Evolutionary conservation across 2,888 invertebrate species (phyloP), one percentile per base, ranked within the genome.

Genomic region (Nycteola revayana): DNA sequence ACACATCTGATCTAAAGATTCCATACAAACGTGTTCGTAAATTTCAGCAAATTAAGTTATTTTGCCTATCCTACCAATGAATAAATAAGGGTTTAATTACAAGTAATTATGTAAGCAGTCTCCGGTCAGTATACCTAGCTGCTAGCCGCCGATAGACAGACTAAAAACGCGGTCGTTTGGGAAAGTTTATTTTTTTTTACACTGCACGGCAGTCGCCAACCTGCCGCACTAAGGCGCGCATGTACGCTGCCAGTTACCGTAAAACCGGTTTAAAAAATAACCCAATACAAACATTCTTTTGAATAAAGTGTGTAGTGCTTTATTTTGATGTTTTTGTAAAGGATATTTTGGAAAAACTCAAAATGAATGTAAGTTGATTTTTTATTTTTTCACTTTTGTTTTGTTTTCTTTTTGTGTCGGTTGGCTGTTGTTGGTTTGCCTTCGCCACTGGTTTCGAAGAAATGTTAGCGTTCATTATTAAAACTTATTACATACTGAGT

Each of bases 111-210:
- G 29, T 28, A 36, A 31, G 30, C 20, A 25, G 29, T 31, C 20
- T 24, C 8, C 32, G 26, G 36, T 38, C 17, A 10, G 20, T 29
- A 22, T 30, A 39, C 31, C 34, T 38, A 49, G 9, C 2, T 5
- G n/a, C 27, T 25, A 24, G n/a, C 43, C 25, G 36, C 60, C 56
- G 60, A 59, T 56, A 45, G 48, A 41, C 46, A 9, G 35, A 32
- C 44, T 46, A 47, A 47, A 43, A 65, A 56, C 52, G 62, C 68
- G 67, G 69, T 49, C 70, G 65, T 38, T 54, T 53, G 70, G 60
- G 73, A 74, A 74, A 74, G 73, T 72, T 61, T 52, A 45, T 57
- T 63, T 64, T 66, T 59, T 58, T 56, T 45, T 36, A 29, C 22
- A 39, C 38, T 31, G 40, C 42, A 25, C 50, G 55, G 43, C 70